Evolutionary conservation across 2,888 invertebrate species (phyloP), one percentile per base, ranked within the genome.

Genomic region (Cheilosia scutellata): DNA sequence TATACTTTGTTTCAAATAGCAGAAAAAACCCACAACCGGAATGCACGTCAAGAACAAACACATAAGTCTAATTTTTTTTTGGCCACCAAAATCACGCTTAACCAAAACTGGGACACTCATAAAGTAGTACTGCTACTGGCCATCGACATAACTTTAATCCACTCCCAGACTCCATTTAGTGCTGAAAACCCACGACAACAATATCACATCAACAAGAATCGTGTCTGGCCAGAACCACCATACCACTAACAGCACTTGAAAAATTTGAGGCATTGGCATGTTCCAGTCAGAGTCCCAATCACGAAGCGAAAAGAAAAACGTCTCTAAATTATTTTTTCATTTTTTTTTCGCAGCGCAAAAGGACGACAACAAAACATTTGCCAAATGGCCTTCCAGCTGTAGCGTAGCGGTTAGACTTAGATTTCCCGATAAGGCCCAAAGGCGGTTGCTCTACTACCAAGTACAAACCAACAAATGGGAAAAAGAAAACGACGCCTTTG

Each of bases 351-450:
- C 37, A 40, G 9, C 27, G 6, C 37, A 51, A 63, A 78, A 66
- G 71, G 77, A 78, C 62, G 66, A 47, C 63, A 42, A 62, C 60
- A 40, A 33, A 37, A 53, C n/a, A 20, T 55, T 63, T 78, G 77
- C 77, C 77, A 78, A 78, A 71, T 63, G 63, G 29, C 77, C 70
- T 55, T 71, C 37, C 29, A 57, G 44, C 62, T 47, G 53, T 51
- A 37, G 31, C 47, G 16, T 65, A 16, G 51, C 11, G 51, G 58
- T 37, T 49, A 37, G 44, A 62, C 25, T 37, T 49, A 44, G 44
- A 62, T 33, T 44, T 65, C 25, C 2, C n/a, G 29, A 44, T 57
- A 42, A 63, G 31, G 29, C 62, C 55, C 44, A 53, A 33, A 77
- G 55, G 55, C 77, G 63, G 37, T 47, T 4, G 27, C 37, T 37